phyloP scores from a whole-genome alignment of 2,888 invertebrate species.

The Epinotia bilunana region DNA sequence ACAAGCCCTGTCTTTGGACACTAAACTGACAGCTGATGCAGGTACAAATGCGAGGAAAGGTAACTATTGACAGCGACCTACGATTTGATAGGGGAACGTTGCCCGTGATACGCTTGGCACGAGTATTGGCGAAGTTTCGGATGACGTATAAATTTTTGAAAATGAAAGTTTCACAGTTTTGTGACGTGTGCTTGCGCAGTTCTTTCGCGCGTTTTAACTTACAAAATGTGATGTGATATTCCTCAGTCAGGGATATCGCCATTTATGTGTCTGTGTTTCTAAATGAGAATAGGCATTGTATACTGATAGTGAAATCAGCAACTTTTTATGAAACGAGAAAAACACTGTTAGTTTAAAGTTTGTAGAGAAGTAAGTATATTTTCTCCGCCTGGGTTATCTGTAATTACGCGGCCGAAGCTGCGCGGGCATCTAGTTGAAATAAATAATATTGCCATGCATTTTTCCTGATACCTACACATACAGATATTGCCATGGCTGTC shows the following conservation, averaged over 20 bases:
- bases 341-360: no score
- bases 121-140: slow-evolving; percentile 11
- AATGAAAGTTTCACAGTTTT: background rate
- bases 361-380: no score
- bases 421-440: no score
- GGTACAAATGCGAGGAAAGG: slow-evolving; percentile 20
- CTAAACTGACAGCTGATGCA: slow-evolving; percentile 38
- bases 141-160: background rate
- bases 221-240: background rate
- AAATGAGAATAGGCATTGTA: background rate
- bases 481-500: no score
- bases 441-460: no score
- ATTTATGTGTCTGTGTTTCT: background rate
- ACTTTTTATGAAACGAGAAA: no score
- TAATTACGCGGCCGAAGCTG: no score
- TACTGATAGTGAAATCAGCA: no score
- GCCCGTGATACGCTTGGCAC: slow-evolving; percentile 7
- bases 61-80: slow-evolving; percentile 32
- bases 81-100: slow-evolving; percentile 32
- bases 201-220: background rate
- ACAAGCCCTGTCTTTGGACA: slow-evolving; percentile 5
- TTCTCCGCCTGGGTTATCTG: no score
- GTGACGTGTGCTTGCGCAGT: background rate
- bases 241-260: background rate
- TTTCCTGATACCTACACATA: no score